These are phyloP conservation scores for Lottia scabra DNA, from an alignment of 2,888 invertebrate genomes.

Conservation along the genomic window DNA sequence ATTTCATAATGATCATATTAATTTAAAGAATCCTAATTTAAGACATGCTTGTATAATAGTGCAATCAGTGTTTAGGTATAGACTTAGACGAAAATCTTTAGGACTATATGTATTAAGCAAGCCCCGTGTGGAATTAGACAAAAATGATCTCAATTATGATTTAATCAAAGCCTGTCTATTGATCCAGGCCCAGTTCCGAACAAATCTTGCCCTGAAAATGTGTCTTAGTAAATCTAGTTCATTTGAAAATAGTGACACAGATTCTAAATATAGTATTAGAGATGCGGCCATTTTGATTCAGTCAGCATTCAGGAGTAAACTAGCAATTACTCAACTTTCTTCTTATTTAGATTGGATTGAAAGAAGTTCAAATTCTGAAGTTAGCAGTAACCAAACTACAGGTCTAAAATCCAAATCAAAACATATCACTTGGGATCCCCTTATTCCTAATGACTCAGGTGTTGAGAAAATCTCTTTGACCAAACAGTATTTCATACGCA, in stretches of 20 bases:
- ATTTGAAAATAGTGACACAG: not conserved
- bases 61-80: not conserved
- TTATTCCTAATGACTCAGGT: not conserved
- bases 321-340: not conserved
- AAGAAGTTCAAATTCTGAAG: not conserved
- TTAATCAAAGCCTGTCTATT: not conserved
- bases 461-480: not conserved
- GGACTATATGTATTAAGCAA: not conserved
- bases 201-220: constrained; percentile 3
- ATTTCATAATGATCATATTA: not conserved
- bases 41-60: not conserved
- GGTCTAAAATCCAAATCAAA: not conserved
- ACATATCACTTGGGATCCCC: not conserved
- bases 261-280: not conserved
- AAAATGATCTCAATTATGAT: not conserved
- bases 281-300: not conserved
- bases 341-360: constrained; percentile 2
- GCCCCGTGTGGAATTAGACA: not conserved
- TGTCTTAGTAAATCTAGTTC: not conserved
- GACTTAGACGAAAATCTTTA: not conserved
- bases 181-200: not conserved
- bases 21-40: not conserved
- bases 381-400: not conserved
- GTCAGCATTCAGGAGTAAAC: not conserved
- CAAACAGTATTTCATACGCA: not conserved